These are phyloP conservation scores for Galeopsomyia nigrocyanea DNA, from an alignment of 2,888 invertebrate species.

Conservation along the genomic window DNA sequence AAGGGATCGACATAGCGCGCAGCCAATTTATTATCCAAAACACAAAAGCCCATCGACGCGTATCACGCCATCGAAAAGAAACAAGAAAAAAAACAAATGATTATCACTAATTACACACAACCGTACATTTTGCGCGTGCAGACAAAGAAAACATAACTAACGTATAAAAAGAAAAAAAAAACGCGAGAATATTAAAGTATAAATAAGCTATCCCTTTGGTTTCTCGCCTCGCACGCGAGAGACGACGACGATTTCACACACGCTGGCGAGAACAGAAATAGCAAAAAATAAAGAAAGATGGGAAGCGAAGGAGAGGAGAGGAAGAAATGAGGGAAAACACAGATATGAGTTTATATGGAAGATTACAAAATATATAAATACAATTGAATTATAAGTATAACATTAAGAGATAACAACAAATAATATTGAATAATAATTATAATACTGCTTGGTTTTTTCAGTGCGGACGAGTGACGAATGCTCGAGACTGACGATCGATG, in stretches of 20 bases:
- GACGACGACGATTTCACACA: conserved; percentile 57
- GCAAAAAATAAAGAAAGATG: conserved; percentile 12
- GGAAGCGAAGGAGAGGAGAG: not conserved
- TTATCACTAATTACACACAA: no score
- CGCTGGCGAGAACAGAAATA: not conserved
- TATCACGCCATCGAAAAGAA: no score
- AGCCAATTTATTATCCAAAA: not conserved
- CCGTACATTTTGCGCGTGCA: no score
- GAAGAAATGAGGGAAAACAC: conserved; percentile 12
- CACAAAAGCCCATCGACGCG: not conserved
- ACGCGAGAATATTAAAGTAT: not conserved
- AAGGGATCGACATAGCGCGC: not conserved
- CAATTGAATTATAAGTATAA: conserved; percentile 69
- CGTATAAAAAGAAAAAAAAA: no score
- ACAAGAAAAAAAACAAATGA: no score
- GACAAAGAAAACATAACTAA: no score
- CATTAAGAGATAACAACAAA: conserved; percentile 66
- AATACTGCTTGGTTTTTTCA: conserved; percentile 69
- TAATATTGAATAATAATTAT: conserved; percentile 63
- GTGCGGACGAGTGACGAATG: conserved; percentile 54
- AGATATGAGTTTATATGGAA: conserved; percentile 63
- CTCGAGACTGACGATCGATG: conserved; percentile 46
- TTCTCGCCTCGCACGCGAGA: conserved; percentile 55
- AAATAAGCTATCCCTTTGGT: conserved; percentile 39
- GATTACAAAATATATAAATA: conserved; percentile 61